These are phyloP conservation scores for Neosilurus hyrtlii DNA, from an alignment of 2,797 vertebrate genomes.

Conservation along the genomic window DNA sequence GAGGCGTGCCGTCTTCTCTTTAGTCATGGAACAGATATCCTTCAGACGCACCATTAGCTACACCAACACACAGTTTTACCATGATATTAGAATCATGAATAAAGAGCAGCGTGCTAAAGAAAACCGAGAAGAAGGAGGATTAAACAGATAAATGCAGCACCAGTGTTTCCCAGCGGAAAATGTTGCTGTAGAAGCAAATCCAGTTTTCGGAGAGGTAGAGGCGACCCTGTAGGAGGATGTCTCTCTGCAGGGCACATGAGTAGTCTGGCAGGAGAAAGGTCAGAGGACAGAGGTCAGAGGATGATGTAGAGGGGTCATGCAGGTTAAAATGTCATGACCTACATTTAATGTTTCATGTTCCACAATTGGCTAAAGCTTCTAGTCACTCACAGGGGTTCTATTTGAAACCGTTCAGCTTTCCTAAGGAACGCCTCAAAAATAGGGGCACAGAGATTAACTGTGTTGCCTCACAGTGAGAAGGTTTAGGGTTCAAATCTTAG, in stretches of 20 bases:
- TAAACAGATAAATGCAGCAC: conserved; percentile 62
- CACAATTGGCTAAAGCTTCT: neutral
- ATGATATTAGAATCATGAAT: neutral
- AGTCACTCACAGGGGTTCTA: neutral
- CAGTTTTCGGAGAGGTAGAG: conserved; percentile 99
- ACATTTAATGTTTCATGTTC: neutral
- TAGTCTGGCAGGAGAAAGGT: conserved; percentile 78
- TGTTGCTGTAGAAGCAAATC: conserved; percentile 99
- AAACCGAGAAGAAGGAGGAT: neutral
- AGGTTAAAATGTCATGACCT: conserved; percentile 1
- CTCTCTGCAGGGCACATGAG: conserved; percentile 95
- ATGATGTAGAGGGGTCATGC: neutral
- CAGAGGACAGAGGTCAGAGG: conserved; percentile 23
- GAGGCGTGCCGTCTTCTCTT: conserved; percentile 97
- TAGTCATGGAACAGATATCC: conserved; percentile 98
- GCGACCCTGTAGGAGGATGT: conserved; percentile 97
- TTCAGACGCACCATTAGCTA: conserved; percentile 96
- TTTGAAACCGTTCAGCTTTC: neutral
- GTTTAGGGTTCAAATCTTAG: no score
- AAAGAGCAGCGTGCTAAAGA: neutral
- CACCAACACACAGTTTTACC: conserved; percentile 33
- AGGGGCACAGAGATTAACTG: no score
- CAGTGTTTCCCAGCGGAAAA: conserved; percentile 99
- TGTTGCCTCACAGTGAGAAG: no score
- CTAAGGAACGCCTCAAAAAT: neutral